A percentile compares a stretch with the other conserved stretches of the same genome.
phyloP scores from a whole-genome alignment of 2,113 vertebrate species.

The Heterotilapia buettikoferi region DNA sequence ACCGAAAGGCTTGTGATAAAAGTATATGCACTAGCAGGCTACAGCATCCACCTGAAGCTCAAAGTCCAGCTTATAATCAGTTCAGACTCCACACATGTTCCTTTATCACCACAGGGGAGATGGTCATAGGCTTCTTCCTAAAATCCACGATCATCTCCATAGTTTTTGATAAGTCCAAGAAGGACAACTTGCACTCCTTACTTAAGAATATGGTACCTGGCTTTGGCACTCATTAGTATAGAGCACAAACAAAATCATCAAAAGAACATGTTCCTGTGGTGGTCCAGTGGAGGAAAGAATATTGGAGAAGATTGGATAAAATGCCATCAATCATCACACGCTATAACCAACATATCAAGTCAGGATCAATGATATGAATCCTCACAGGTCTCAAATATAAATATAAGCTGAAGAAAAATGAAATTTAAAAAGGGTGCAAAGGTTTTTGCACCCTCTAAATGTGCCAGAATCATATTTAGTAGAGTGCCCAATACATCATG shows the following conservation, averaged over 20 bases:
- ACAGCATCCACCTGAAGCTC: neutral
- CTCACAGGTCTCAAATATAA: neutral
- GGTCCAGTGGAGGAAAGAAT: neutral
- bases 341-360: neutral
- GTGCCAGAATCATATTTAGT: neutral
- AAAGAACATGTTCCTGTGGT: neutral
- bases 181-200: neutral
- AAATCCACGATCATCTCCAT: neutral
- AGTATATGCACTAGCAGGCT: neutral
- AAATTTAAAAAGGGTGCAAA: neutral
- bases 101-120: neutral
- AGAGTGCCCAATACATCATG: neutral
- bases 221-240: neutral
- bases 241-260: neutral
- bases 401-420: neutral
- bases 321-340: neutral
- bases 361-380: neutral
- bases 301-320: neutral
- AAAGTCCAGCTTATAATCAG: neutral
- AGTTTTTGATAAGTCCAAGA: neutral
- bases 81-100: neutral
- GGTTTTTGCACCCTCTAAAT: neutral
- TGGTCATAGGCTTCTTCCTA: neutral
- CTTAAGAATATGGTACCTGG: neutral
- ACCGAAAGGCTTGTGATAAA: neutral